Conservation (phyloP, 2,113 vertebrate species). For the Xyliphius kryptos region DNA sequence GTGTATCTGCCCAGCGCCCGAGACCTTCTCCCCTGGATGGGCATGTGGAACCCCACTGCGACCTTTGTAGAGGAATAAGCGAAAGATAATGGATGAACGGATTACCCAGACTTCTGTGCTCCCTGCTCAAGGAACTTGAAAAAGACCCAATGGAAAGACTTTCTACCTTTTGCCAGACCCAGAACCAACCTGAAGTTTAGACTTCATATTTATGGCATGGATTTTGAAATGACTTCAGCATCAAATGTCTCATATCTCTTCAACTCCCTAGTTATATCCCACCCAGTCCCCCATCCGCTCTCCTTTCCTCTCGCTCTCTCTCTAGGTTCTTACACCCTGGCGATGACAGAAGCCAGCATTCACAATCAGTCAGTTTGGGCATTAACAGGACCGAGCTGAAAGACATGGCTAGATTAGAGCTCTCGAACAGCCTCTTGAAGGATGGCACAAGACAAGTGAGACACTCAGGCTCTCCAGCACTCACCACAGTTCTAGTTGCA, state of each 20-base stretch:
- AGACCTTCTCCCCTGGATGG: too few relatives aligned
- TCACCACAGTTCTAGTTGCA: constrained; percentile 42
- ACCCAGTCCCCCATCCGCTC: constrained; percentile 39
- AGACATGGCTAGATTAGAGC: constrained; percentile 69
- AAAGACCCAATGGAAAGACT: constrained; percentile 29
- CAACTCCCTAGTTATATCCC: constrained; percentile 36
- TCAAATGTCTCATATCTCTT: constrained; percentile 24
- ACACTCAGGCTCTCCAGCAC: constrained; percentile 47
- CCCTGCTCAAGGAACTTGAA: not conserved
- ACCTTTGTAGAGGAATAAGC: too few relatives aligned
- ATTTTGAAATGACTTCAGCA: constrained; percentile 8
- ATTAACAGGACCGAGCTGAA: constrained; percentile 71
- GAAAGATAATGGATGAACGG: too few relatives aligned
- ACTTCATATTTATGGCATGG: constrained; percentile 1
- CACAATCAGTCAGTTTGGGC: constrained; percentile 62
- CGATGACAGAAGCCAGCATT: constrained; percentile 67
- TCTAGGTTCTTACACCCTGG: constrained; percentile 55
- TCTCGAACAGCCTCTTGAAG: constrained; percentile 60
- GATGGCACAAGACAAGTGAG: constrained; percentile 58
- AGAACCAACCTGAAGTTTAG: constrained; percentile 16
- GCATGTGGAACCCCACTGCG: too few relatives aligned
- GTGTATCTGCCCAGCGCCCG: too few relatives aligned
- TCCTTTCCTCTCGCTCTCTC: constrained; percentile 37
- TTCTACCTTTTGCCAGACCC: constrained; percentile 9
- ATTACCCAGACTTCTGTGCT: too few relatives aligned